Evolutionary conservation across 2,888 invertebrate species (phyloP).

Genomic region (Pycnomerus fuliginosus): DNA sequence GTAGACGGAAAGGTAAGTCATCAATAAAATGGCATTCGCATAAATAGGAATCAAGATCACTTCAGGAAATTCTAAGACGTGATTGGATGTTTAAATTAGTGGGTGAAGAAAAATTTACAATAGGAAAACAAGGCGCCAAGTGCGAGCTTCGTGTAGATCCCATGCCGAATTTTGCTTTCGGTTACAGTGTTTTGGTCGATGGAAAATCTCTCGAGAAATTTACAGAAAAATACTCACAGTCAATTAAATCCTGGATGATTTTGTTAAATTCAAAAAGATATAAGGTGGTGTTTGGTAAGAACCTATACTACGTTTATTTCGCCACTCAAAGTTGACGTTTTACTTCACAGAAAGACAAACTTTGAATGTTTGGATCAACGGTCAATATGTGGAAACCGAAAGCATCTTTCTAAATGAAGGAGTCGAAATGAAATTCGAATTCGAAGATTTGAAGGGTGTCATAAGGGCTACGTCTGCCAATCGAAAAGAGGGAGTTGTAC

Average conservation of each 20-base stretch:
- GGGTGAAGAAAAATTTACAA: slow-evolving; percentile 75
- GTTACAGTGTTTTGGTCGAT: slow-evolving; percentile 78
- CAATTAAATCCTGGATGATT: slow-evolving; percentile 73
- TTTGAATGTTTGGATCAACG: slow-evolving; percentile 76
- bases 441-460: slow-evolving; percentile 55
- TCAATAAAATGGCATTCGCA: not conserved
- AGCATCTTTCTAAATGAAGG: slow-evolving; percentile 82
- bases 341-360: slow-evolving; percentile 67
- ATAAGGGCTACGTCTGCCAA: slow-evolving; percentile 56
- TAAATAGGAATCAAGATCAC: slow-evolving; percentile 1
- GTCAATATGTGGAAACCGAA: slow-evolving; percentile 68
- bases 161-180: slow-evolving; percentile 73
- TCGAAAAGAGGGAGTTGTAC: slow-evolving; percentile 50
- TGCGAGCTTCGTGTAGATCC: slow-evolving; percentile 60
- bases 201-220: slow-evolving; percentile 80
- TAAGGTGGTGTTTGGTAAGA: slow-evolving; percentile 72
- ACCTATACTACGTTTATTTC: too few relatives aligned
- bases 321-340: too few relatives aligned
- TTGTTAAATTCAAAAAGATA: slow-evolving; percentile 57
- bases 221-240: slow-evolving; percentile 74
- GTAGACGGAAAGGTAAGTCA: slow-evolving; percentile 69
- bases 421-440: slow-evolving; percentile 76
- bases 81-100: slow-evolving; percentile 95
- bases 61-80: slow-evolving; percentile 68
- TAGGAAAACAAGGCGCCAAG: slow-evolving; percentile 57